phyloP scores from a whole-genome alignment of 1,140 invertebrate genomes.

The Drosophila prosaltans region DNA sequence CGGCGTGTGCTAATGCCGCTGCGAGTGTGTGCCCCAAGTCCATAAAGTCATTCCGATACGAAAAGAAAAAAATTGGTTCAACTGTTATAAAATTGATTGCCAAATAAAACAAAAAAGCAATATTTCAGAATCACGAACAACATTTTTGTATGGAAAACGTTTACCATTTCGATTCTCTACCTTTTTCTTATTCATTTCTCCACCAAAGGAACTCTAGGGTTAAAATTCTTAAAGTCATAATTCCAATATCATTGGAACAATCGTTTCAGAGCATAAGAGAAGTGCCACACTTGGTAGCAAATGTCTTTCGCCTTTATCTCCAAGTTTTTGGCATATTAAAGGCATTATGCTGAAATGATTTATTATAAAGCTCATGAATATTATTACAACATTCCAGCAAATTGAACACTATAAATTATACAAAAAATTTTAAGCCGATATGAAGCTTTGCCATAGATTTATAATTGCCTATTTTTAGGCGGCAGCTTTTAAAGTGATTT shows the following conservation, averaged over 20 bases:
- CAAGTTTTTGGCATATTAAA: too few species aligned
- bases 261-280: too few species aligned
- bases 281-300: too few species aligned
- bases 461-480: slow-evolving; percentile 60
- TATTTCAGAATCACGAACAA: too few species aligned
- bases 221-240: too few species aligned
- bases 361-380: not conserved
- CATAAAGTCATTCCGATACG: not conserved
- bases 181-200: too few species aligned
- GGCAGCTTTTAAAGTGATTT: slow-evolving; percentile 7
- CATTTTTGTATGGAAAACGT: too few species aligned
- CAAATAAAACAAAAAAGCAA: not conserved
- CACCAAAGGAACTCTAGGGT: too few species aligned
- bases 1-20: not conserved
- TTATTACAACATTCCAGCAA: not conserved
- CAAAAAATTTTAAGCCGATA: slow-evolving; percentile 12
- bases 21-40: not conserved
- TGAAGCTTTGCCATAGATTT: slow-evolving; percentile 18
- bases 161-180: too few species aligned
- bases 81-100: not conserved
- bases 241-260: too few species aligned
- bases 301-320: too few species aligned
- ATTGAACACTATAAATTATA: slow-evolving; percentile 10
- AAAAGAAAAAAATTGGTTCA: not conserved
- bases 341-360: not conserved